Conservation (phyloP, 2,113 vertebrate species). For the Petrocephalus zakoni region DNA sequence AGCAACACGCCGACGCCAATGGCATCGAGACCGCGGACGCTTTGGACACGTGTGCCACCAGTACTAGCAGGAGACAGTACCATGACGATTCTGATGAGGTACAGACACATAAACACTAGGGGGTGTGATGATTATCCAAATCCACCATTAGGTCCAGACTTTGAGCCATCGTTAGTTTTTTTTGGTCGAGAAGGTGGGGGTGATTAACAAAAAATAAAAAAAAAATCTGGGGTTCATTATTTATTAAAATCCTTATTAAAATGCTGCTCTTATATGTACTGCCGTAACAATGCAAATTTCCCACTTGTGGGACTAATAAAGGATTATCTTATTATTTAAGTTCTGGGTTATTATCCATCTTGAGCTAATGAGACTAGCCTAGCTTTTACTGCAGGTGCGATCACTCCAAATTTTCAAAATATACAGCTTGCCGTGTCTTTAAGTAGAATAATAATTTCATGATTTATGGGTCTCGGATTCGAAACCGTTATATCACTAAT, state of each 20-base stretch:
- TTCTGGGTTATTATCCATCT: neutral
- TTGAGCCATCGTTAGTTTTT: neutral
- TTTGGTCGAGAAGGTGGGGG: neutral
- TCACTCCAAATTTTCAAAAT: neutral
- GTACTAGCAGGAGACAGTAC: constrained; percentile 61
- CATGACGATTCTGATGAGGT: constrained; percentile 92
- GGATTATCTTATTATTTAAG: too few relatives aligned
- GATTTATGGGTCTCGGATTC: neutral
- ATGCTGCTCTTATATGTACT: too few relatives aligned
- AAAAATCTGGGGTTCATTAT: neutral
- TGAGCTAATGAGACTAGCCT: neutral
- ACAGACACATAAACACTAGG: constrained; percentile 19
- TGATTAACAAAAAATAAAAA: neutral
- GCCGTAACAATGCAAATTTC: too few relatives aligned
- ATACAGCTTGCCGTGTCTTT: neutral
- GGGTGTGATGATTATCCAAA: neutral
- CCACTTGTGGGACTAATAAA: too few relatives aligned
- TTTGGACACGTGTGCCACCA: constrained; percentile 54
- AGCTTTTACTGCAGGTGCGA: neutral
- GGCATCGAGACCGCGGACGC: constrained; percentile 72
- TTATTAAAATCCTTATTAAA: too few relatives aligned
- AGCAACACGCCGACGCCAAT: constrained; percentile 74
- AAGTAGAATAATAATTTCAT: neutral
- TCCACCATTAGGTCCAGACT: neutral
- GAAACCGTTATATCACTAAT: neutral